Evolutionary conservation across 2,113 vertebrate species (phyloP).

Genomic region (Embiotoca jacksoni): DNA sequence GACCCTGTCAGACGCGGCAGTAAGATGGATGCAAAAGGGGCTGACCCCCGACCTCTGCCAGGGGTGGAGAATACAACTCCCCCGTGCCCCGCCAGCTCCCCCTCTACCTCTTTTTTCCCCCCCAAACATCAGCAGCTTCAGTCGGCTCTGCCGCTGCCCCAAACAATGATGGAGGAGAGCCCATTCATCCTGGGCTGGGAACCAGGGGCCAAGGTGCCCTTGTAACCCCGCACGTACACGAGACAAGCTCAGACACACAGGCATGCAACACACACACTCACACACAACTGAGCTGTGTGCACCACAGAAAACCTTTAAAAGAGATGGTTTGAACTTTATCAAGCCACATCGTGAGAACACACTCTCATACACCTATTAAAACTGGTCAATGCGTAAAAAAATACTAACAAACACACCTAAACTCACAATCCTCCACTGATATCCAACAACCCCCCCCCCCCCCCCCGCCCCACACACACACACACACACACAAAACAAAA

Average conservation of each 20-base stretch:
- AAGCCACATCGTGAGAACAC: not conserved
- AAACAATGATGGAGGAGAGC: conserved; percentile 86
- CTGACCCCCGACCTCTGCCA: conserved; percentile 89
- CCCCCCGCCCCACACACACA: too few species aligned
- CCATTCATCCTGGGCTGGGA: conserved; percentile 84
- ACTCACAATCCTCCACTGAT: not conserved
- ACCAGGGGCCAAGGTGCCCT: conserved; percentile 68
- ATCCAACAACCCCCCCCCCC: not conserved
- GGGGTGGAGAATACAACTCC: conserved; percentile 84
- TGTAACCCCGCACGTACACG: conserved; percentile 62
- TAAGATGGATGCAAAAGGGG: conserved; percentile 94
- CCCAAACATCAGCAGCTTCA: conserved; percentile 49
- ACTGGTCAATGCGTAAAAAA: not conserved
- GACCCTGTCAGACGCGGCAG: conserved; percentile 85
- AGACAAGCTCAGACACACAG: conserved; percentile 54
- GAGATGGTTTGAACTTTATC: not conserved
- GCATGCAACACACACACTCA: conserved; percentile 10
- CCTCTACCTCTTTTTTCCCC: conserved; percentile 44
- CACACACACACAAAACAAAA: not conserved
- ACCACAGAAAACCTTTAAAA: conserved; percentile 6
- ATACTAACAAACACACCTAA: not conserved
- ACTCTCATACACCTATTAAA: not conserved
- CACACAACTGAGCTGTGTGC: conserved; percentile 14
- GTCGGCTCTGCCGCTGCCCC: conserved; percentile 71
- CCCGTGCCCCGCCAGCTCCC: conserved; percentile 61